Base-by-base conservation (phyloP, 2,797 vertebrate genomes). In the Hoplostethus mediterraneus region DNA sequence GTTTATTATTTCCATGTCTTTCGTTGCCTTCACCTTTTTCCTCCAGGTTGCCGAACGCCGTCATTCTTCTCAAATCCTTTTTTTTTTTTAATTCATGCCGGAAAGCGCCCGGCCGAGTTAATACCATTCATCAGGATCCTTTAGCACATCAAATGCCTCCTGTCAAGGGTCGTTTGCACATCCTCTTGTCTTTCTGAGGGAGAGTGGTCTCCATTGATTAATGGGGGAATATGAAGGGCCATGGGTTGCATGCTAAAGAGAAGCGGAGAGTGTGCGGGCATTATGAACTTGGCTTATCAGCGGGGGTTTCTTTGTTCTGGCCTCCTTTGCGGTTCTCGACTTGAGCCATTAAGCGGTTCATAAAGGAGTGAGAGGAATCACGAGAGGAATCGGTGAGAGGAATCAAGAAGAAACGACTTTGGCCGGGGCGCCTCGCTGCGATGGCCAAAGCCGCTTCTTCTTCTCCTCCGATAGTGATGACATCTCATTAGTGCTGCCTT, bases 81-180 rank as follows among this genome's bases (percentile, higher is more conserved):
- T 65, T 77, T 21, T 21, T 21, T 65, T 77, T 21, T 21, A 1
- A 82, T 87, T 86, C 62, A 73, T 80, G 83, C 87, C 33, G 64
- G 51, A 81, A 78, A 90, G 85, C 82, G 81, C 77, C 89, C 75
- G 79, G 77, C 21, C 75, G 53, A 85, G 80, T 83, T 92, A 92
- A 92, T 85, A 80, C 61, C 89, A 90, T 91, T 93, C 86, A 93
- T 89, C 74, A 72, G 81, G 77, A 76, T 0, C 74, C 77, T 87
- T 91, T 92, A 93, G 87, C 84, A 89, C 91, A 91, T 89, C 84
- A 87, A 94, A 90, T 74, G 85, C 87, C 80, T 82, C 84, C 87
- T 91, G 87, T 90, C 88, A 84, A 70, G 75, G 81, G 84, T 77
- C 25, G 73, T 93, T 94, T 91, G 86, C 86, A 89, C 90, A 86